Conservation (phyloP, 2,888 invertebrate species). For the Ochlodes sylvanus region DNA sequence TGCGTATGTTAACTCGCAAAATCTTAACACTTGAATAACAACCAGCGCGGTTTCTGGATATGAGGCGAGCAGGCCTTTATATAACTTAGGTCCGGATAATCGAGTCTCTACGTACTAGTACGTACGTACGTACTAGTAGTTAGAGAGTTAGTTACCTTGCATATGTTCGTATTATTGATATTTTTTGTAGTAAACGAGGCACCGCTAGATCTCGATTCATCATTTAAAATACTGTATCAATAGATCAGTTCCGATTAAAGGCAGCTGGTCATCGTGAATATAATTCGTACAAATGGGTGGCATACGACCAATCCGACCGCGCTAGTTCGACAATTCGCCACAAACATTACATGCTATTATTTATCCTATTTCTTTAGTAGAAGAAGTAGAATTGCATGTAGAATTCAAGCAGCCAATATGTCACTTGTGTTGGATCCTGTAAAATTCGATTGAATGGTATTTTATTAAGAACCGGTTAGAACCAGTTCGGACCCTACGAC, state of each 20-base stretch:
- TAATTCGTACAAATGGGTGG: constrained; percentile 53
- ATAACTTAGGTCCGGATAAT: no score
- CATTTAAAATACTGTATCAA: constrained; percentile 63
- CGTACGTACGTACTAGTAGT: no score
- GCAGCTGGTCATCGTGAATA: constrained; percentile 68
- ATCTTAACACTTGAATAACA: no score
- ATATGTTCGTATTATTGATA: background rate
- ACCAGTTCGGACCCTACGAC: constrained; percentile 74
- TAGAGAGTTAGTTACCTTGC: no score
- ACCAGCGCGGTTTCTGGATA: no score
- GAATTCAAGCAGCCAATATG: constrained; percentile 46
- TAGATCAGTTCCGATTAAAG: constrained; percentile 63
- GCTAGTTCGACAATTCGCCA: constrained; percentile 29
- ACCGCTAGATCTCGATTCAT: constrained; percentile 40
- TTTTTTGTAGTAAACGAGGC: background rate
- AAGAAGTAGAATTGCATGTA: constrained; percentile 46
- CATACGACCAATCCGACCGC: constrained; percentile 48
- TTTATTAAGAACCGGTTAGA: constrained; percentile 76
- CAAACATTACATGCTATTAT: constrained; percentile 15
- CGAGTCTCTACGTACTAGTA: no score
- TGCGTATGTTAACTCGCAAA: no score
- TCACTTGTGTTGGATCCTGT: constrained; percentile 51
- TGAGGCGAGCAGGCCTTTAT: no score
- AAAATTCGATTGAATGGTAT: constrained; percentile 77
- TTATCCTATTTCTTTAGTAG: constrained; percentile 7